phyloP scores from a whole-genome alignment of 2,888 invertebrate species.

The Oscheius onirici region DNA sequence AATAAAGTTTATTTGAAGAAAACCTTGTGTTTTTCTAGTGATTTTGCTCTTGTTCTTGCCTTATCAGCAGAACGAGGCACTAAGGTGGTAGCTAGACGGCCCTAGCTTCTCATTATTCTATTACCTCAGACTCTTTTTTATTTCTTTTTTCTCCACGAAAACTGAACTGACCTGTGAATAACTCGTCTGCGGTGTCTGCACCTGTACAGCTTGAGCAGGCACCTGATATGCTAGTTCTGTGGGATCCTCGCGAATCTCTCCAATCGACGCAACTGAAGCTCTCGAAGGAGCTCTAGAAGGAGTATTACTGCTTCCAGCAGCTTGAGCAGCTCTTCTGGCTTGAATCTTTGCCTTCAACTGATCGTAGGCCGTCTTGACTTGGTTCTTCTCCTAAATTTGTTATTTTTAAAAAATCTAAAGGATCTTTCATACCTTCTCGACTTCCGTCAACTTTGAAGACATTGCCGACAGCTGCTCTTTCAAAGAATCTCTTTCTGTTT shows the following conservation, averaged over 20 bases:
- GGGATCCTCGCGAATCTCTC: constrained; percentile 20
- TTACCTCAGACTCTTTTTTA: too few relatives aligned
- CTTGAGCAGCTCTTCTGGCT: constrained; percentile 19
- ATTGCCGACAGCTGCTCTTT: not conserved
- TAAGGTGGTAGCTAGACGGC: too few relatives aligned
- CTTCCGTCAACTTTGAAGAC: not conserved
- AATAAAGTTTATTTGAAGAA: too few relatives aligned
- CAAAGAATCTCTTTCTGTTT: not conserved
- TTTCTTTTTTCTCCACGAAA: too few relatives aligned
- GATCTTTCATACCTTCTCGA: constrained; percentile 15
- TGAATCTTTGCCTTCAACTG: constrained; percentile 7
- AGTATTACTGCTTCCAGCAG: not conserved
- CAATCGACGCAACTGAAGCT: constrained; percentile 11
- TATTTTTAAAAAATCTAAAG: not conserved
- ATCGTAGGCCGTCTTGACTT: constrained; percentile 10
- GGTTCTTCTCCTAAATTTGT: constrained; percentile 16
- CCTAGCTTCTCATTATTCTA: too few relatives aligned
- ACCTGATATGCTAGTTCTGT: constrained; percentile 5
- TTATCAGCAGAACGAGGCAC: too few relatives aligned
- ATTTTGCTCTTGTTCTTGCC: too few relatives aligned
- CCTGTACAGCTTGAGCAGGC: not conserved
- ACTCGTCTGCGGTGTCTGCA: not conserved
- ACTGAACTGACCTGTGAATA: constrained; percentile 6
- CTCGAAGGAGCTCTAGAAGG: constrained; percentile 10
- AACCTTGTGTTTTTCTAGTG: too few relatives aligned